phyloP scores from a whole-genome alignment of 2,888 invertebrate species.

The Schizaphis graminum region DNA sequence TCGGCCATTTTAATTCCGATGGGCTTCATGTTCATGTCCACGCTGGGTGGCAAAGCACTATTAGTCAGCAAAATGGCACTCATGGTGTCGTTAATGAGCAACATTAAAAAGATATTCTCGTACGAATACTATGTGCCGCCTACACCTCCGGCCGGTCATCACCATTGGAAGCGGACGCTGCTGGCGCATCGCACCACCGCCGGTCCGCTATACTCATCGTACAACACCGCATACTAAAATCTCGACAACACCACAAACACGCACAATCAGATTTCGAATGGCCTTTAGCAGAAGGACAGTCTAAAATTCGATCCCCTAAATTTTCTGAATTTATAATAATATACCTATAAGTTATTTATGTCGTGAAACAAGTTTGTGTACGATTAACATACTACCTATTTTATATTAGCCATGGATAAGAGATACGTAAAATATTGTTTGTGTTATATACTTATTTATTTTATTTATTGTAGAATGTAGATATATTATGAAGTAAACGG shows the following conservation, averaged over 20 bases:
- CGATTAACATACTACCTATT: not conserved
- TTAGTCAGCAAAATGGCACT: slow-evolving; percentile 70
- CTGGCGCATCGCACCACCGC: slow-evolving; percentile 53
- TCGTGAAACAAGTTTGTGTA: not conserved
- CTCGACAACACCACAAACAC: not conserved
- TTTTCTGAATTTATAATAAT: not conserved
- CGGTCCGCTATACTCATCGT: slow-evolving; percentile 50
- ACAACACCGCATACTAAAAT: slow-evolving; percentile 35
- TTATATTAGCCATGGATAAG: not conserved
- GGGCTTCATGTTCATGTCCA: slow-evolving; percentile 82
- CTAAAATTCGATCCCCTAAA: not conserved
- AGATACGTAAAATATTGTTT: not conserved
- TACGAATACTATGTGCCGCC: slow-evolving; percentile 58
- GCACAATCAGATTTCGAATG: not conserved
- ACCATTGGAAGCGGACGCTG: slow-evolving; percentile 58
- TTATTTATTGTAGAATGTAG: not conserved
- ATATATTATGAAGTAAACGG: not conserved
- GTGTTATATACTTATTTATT: not conserved
- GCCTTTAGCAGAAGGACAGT: not conserved
- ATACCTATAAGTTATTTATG: not conserved
- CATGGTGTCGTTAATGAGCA: slow-evolving; percentile 72
- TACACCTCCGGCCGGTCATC: not conserved
- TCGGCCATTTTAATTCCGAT: slow-evolving; percentile 82
- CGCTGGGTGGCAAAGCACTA: slow-evolving; percentile 71
- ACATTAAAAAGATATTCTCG: slow-evolving; percentile 76